Conservation (phyloP, 2,113 vertebrate genomes). For the Rhombomys opimus region DNA sequence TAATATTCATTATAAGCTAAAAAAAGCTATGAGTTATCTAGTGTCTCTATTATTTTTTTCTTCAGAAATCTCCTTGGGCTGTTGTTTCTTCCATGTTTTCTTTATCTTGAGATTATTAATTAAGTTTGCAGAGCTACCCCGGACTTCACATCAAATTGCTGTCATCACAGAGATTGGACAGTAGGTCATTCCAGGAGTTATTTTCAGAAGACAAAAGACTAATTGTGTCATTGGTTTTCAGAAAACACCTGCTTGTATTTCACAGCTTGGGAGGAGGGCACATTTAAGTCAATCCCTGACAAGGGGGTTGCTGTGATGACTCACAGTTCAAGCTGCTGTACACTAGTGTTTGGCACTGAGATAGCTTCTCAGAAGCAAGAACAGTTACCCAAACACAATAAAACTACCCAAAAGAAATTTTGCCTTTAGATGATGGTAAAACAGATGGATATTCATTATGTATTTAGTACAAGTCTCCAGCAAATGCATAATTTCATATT, state of each 20-base stretch:
- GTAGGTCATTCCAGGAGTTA: not conserved
- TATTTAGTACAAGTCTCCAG: not conserved
- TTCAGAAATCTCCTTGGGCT: not conserved
- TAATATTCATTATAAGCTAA: not conserved
- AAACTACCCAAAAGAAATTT: not conserved
- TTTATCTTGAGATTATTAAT: slow-evolving; percentile 26
- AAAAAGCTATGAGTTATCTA: not conserved
- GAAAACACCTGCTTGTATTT: not conserved
- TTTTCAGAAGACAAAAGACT: slow-evolving; percentile 1
- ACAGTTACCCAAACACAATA: not conserved
- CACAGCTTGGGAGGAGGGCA: not conserved
- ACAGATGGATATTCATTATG: not conserved
- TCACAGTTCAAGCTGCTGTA: not conserved
- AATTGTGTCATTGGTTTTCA: not conserved
- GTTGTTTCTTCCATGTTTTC: not conserved
- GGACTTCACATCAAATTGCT: not conserved
- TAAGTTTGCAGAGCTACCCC: not conserved
- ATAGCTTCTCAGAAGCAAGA: not conserved
- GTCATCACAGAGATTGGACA: not conserved
- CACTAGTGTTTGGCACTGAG: not conserved
- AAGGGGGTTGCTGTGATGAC: not conserved
- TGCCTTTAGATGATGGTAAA: not conserved
- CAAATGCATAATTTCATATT: not conserved
- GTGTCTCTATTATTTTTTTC: not conserved
- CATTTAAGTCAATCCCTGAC: not conserved